These are phyloP conservation scores for Cyprinodon brontotheroides DNA, from an alignment of 2,113 vertebrate species.

Conservation along the genomic window DNA sequence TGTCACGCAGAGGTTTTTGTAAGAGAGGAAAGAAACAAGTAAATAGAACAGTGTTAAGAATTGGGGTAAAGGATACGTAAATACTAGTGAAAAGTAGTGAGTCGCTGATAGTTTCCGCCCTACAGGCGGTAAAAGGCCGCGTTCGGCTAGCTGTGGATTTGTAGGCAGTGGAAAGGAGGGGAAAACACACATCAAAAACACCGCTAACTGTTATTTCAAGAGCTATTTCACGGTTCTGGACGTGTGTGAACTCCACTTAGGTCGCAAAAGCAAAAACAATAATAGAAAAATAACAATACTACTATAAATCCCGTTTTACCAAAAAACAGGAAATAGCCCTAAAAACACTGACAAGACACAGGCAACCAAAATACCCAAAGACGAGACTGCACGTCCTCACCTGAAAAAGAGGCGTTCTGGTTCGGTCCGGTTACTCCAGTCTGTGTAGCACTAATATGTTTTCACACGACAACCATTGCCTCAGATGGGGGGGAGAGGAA, in stretches of 20 bases:
- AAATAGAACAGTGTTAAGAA: conserved; percentile 12
- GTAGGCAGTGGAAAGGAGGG: conserved; percentile 13
- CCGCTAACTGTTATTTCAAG: conserved; percentile 40
- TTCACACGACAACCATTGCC: conserved; percentile 73
- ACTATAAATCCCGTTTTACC: not conserved
- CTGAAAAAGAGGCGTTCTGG: conserved; percentile 67
- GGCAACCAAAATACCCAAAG: conserved; percentile 54
- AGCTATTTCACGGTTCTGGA: not conserved
- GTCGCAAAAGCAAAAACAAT: conserved; percentile 11
- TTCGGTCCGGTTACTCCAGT: conserved; percentile 45
- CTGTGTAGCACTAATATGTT: conserved; percentile 43
- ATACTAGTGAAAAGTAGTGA: not conserved
- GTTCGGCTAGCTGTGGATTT: conserved; percentile 40
- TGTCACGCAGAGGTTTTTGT: conserved; percentile 8
- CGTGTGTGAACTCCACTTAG: not conserved
- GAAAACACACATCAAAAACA: conserved; percentile 19
- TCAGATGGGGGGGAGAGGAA: conserved; percentile 30
- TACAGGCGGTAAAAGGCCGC: conserved; percentile 63
- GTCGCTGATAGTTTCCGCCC: conserved; percentile 35
- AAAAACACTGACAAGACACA: conserved; percentile 5
- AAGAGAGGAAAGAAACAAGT: conserved; percentile 11
- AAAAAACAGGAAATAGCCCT: conserved; percentile 54
- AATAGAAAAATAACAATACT: no score
- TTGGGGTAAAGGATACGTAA: not conserved
- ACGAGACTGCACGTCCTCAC: conserved; percentile 62